Evolutionary conservation across 2,797 vertebrate genomes (phyloP).

Genomic region (Diceros bicornis): DNA sequence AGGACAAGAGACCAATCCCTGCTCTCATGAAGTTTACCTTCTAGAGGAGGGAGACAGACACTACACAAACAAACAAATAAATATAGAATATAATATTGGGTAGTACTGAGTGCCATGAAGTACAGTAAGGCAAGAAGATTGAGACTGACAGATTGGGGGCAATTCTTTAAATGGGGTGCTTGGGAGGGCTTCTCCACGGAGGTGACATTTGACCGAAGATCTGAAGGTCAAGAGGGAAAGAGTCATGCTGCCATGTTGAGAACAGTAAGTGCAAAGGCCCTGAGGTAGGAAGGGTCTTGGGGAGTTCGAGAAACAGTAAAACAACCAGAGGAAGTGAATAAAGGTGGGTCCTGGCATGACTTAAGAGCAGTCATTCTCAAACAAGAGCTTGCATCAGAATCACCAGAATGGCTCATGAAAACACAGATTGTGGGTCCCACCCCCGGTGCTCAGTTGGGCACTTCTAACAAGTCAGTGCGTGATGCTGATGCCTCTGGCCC

Average conservation of each 20-base stretch:
- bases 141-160: background rate
- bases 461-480: background rate
- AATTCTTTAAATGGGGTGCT: background rate
- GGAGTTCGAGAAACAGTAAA: background rate
- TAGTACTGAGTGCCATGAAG: background rate
- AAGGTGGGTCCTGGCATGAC: background rate
- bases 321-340: background rate
- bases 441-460: background rate
- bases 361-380: background rate
- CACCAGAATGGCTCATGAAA: background rate
- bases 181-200: background rate
- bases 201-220: background rate
- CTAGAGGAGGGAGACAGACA: background rate
- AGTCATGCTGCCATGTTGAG: background rate
- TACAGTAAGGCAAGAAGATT: background rate
- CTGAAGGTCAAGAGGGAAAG: background rate
- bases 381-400: background rate
- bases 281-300: background rate
- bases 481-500: too few relatives aligned
- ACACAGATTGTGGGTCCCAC: background rate
- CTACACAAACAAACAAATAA: background rate
- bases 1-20: background rate
- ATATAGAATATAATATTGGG: background rate
- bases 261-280: background rate
- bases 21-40: background rate